These are phyloP conservation scores for Scatophagus argus DNA, from an alignment of 2,113 vertebrate species.

Conservation along the genomic window DNA sequence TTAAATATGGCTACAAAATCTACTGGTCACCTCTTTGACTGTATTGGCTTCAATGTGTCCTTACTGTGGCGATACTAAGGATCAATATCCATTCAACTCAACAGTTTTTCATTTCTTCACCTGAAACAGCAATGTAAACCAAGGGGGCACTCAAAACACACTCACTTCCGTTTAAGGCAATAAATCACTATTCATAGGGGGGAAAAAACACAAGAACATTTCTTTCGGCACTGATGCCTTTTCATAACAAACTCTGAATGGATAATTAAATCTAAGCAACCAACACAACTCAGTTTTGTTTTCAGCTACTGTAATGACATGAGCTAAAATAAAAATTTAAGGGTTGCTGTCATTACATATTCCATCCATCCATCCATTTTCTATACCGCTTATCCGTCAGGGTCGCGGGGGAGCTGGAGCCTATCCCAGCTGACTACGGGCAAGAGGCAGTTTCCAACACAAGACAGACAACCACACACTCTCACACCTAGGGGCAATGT, in stretches of 20 bases:
- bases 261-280: constrained; percentile 1
- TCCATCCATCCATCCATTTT: no score
- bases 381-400: no score
- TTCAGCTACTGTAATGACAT: constrained; percentile 24
- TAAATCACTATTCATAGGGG: constrained; percentile 13
- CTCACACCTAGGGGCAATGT: no score
- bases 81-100: constrained; percentile 28
- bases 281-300: neutral
- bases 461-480: no score
- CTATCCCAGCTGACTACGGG: no score
- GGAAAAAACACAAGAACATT: constrained; percentile 1
- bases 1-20: constrained; percentile 38
- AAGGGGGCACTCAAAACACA: constrained; percentile 14
- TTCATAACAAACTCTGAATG: constrained; percentile 33
- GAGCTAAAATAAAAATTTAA: constrained; percentile 7
- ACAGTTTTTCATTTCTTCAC: constrained; percentile 36
- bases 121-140: constrained; percentile 47
- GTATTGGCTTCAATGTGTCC: constrained; percentile 32
- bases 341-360: neutral
- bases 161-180: constrained; percentile 64
- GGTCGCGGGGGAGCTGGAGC: no score
- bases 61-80: neutral
- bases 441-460: no score
- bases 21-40: constrained; percentile 18
- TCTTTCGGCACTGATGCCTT: neutral